Base-by-base conservation (phyloP, 2,888 invertebrate genomes). In the Venusia cambrica region DNA sequence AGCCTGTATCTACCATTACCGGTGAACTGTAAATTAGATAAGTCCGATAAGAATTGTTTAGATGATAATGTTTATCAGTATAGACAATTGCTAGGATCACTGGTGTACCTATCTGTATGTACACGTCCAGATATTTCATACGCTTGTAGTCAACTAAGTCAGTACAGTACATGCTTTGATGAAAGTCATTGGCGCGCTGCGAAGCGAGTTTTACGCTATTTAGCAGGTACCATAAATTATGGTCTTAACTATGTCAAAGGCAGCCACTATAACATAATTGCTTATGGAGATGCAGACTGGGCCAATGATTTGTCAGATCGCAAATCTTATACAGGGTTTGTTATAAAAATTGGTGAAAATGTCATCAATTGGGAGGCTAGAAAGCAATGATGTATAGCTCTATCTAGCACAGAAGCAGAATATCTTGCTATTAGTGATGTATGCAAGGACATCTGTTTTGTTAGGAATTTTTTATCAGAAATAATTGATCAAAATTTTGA, bases 211-310 rank as follows among this genome's bases (percentile, higher is more conserved):
- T 7, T 18, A 2, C 18, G 18, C 7, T 18, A 18, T 7, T 10
- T 31, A 2, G 3, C 21, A n/a, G 22, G 22, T 2, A 31, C 30
- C 6, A 1, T 11, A 5, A n/a, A 22, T 22, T 17, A 22, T 22
- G 12, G 22, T 3, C 10, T 31, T 3, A 3, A 4, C 11, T 31
- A 16, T 22, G 6, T n/a, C 1, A 22, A 12, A 31, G 4, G 20
- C 14, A 15, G n/a, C 7, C 1, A 22, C 15, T 7, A 6, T 6
- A 6, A 10, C 5, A 11, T 22, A 5, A 12, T n/a, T 2, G 20
- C 10, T 2, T 22, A 11, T 6, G 11, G 11, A 4, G 30, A 31
- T 22, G 30, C 30, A 5, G 30, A 31, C 16, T 31, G 30, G 22
- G 30, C 16, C 2, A 22, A 18, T 18, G 18, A 18, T 18, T 6